Percentiles rank a stretch among this genome's conserved stretches.
Conservation (phyloP, 92 coral and sea anemone genomes). For the Palythoa grandiflora region DNA sequence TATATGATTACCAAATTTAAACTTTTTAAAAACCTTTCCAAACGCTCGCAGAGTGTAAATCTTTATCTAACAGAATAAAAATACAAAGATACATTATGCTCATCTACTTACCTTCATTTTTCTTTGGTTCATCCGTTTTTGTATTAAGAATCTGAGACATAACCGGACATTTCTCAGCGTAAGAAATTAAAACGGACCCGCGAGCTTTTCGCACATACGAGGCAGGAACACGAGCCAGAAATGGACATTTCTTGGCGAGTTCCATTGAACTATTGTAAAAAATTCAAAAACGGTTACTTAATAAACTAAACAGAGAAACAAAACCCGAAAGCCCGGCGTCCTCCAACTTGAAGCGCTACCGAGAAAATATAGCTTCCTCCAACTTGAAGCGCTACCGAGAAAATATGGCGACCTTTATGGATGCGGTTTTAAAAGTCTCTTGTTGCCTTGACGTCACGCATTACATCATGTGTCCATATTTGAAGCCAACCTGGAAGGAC, state of each 20-base stretch:
- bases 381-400: constrained; percentile 44
- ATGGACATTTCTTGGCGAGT: constrained; percentile 92
- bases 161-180: constrained; percentile 94
- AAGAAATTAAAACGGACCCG: constrained; percentile 83
- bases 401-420: background rate
- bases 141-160: constrained; percentile 89
- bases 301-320: constrained; percentile 8
- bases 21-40: background rate
- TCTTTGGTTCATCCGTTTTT: constrained; percentile 60
- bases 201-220: constrained; percentile 90
- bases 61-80: background rate
- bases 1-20: background rate
- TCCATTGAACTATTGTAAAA: constrained; percentile 56
- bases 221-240: constrained; percentile 96
- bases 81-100: too few relatives aligned
- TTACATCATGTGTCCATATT: background rate
- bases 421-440: background rate
- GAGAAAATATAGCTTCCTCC: constrained; percentile 24
- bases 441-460: constrained; percentile 2
- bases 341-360: constrained; percentile 45
- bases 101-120: constrained; percentile 53
- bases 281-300: background rate
- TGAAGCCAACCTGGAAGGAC: background rate
- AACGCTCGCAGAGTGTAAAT: background rate
- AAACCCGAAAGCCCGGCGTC: constrained; percentile 5